phyloP scores from a whole-genome alignment of 2,888 invertebrate species.

The Phrixothrix hirtus region DNA sequence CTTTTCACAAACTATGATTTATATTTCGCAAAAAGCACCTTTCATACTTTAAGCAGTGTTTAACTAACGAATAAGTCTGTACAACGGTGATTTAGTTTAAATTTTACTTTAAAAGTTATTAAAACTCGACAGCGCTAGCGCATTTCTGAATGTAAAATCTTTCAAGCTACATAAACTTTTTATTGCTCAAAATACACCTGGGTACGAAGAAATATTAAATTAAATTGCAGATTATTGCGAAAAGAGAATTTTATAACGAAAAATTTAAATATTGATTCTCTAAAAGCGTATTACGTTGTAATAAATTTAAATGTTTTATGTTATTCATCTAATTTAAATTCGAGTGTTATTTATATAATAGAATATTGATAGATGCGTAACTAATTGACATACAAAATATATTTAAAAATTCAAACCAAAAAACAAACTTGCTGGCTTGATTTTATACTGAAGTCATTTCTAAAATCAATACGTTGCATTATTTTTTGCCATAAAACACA shows the following conservation, averaged over 20 bases:
- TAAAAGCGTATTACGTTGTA: too few species aligned
- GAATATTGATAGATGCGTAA: too few species aligned
- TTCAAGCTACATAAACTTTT: background rate
- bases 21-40: constrained; percentile 2
- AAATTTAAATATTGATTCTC: too few species aligned
- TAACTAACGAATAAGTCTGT: background rate
- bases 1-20: constrained; percentile 22
- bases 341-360: too few species aligned
- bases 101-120: background rate
- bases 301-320: too few species aligned
- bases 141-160: background rate
- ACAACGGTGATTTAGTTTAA: background rate
- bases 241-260: background rate
- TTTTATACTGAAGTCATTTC: too few species aligned
- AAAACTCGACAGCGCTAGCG: background rate
- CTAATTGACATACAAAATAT: too few species aligned
- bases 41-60: background rate
- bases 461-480: too few species aligned
- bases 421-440: too few species aligned
- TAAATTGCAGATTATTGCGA: background rate
- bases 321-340: too few species aligned
- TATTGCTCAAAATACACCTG: background rate
- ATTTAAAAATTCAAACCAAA: too few species aligned
- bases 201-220: background rate
- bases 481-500: too few species aligned